These are phyloP conservation scores for Rhagologus leucostigma DNA, from an alignment of 2,113 vertebrate species.

Conservation along the genomic window DNA sequence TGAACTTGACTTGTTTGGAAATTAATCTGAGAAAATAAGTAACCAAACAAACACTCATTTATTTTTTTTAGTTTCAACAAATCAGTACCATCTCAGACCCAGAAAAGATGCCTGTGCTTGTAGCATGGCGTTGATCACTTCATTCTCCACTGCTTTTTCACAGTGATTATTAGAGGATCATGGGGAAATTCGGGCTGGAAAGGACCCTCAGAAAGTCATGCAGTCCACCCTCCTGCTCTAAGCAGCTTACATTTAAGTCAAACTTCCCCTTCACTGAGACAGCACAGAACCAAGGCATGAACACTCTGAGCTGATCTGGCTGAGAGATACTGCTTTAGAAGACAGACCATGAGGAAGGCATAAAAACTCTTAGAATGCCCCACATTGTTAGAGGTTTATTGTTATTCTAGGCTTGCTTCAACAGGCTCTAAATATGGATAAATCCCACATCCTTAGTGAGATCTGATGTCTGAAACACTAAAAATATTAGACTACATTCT, in stretches of 20 bases:
- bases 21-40: background rate
- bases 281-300: background rate
- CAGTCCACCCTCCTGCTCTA: background rate
- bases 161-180: background rate
- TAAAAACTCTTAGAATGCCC: background rate
- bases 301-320: background rate
- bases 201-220: background rate
- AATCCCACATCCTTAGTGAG: background rate
- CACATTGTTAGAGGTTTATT: background rate
- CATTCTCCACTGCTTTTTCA: background rate
- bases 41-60: background rate
- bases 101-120: background rate
- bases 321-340: background rate
- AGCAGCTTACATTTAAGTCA: background rate
- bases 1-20: background rate
- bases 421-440: background rate
- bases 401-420: background rate
- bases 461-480: background rate
- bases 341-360: background rate
- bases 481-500: background rate
- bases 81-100: background rate
- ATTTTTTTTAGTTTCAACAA: background rate
- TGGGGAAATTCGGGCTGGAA: background rate
- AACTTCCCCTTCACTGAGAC: background rate
- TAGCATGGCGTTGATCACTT: background rate